Conservation (phyloP, 2,888 invertebrate genomes). For the Mesorhabditis spiculigera region DNA sequence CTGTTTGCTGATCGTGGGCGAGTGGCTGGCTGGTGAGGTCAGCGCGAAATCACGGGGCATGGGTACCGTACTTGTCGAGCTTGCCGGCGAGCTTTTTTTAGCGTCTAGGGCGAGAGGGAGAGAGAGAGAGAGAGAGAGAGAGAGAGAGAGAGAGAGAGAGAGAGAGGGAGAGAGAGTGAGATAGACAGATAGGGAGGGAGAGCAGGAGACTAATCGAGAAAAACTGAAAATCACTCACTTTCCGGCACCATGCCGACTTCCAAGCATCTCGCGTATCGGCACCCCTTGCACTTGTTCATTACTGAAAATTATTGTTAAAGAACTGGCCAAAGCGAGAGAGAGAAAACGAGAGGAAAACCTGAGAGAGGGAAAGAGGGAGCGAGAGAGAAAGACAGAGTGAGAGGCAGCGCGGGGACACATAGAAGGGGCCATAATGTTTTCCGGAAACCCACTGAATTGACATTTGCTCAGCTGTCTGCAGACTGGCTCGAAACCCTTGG, state of each 20-base stretch:
- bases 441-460: conserved; percentile 2
- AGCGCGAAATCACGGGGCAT: too few relatives aligned
- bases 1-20: too few relatives aligned
- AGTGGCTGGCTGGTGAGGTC: too few relatives aligned
- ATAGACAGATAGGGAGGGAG: too few relatives aligned
- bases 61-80: too few relatives aligned
- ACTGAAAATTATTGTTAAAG: conserved; percentile 3
- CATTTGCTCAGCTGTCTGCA: not conserved
- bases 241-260: conserved; percentile 3
- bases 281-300: not conserved
- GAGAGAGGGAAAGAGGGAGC: not conserved
- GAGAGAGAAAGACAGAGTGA: not conserved
- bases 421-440: conserved; percentile 1
- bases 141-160: too few relatives aligned
- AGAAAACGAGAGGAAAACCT: not conserved
- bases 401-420: not conserved
- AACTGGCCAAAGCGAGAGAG: not conserved
- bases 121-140: too few relatives aligned
- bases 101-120: too few relatives aligned
- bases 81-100: too few relatives aligned
- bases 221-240: not conserved
- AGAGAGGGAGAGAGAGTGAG: too few relatives aligned
- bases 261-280: conserved; percentile 1
- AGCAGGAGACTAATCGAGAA: too few relatives aligned
- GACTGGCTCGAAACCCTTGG: not conserved